phyloP scores from a whole-genome alignment of 2,113 vertebrate species.

The chimpanzee (Pan troglodytes) region NHGRI_mPanTro3-v2.1_pri NC_072408.2:69801001-69801500 shows the following conservation, averaged over 20 bases:
- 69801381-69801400: neutral
- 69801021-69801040: neutral
- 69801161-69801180: neutral
- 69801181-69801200: neutral
- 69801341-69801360: neutral
- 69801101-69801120: neutral
- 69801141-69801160: neutral
- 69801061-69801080: neutral
- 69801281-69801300: neutral
- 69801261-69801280: neutral
- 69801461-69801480: neutral
- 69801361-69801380: neutral
- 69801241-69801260: neutral
- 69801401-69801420: neutral
- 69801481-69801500: neutral
- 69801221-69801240: neutral
- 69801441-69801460: neutral
- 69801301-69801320: neutral
- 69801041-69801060: too few species aligned
- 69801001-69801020: neutral
- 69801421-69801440: neutral
- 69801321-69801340: neutral
- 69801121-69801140: neutral
- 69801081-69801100: neutral
- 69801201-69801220: neutral